Base-by-base conservation (phyloP, 2,113 vertebrate species). In the Pristiophorus japonicus region DNA sequence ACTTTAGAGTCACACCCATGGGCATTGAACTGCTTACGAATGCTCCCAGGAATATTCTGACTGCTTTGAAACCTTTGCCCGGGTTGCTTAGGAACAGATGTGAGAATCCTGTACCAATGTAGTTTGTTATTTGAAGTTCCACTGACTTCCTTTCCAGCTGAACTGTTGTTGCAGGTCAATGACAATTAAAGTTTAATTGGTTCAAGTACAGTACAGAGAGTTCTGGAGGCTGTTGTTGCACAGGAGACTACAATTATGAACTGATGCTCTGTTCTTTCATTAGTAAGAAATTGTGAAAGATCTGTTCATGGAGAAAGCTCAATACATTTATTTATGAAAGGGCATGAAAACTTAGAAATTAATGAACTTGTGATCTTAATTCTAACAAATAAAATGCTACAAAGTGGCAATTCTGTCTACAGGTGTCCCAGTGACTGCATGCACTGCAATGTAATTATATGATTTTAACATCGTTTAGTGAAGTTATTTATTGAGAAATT, bases 1-100 rank as follows among this genome's bases (percentile, higher is more conserved):
- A 67, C 67, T 70, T 94, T 47, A 67, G 42, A 47, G 30, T 27
- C 30, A 24, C 10, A 51, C 45, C 51, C 11, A 34, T 24, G 62
- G 34, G 22, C 38, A 55, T 30, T 90, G 51, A 70, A 94, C 42
- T 70, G 42, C 65, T 12, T 73, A 70, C 38, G 1, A 51, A 47
- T 47, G 30, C 42, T 27, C 0, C 24, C 65, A 94, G 70, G 42
- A 94, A 94, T 30, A 94, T 24, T 94, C 42, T 94, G 66, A 66
- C 38, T 47, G 93, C 27, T 70, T 30, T 45, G 4, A 94, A 70
- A 18, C 47, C 22, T 92, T 63, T 22, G n/a, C 59, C 12, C 2
- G n/a, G 70, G 65, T 51, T 94, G 93, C 93, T 67, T 47, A 73
- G 93, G 24, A 94, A 73, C 92, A 94, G 92, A 66, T 45, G 42